These are phyloP conservation scores for Labeo catla DNA, from an alignment of 2,113 vertebrate species.

Conservation along the genomic window DNA sequence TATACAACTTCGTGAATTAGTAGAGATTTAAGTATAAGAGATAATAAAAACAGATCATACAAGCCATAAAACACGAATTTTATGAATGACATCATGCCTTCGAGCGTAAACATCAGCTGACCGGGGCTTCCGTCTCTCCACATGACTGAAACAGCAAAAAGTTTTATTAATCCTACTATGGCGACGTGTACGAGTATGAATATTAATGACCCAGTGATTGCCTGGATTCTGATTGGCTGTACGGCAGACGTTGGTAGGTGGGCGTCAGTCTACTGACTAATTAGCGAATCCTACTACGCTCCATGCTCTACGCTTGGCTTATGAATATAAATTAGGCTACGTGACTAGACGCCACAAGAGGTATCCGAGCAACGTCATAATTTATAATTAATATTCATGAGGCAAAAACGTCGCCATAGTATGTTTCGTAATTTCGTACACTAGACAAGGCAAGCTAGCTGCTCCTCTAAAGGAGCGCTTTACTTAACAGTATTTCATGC, in stretches of 20 bases:
- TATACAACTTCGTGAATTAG: not conserved
- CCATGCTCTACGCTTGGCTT: not conserved
- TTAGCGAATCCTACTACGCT: not conserved
- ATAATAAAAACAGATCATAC: not conserved
- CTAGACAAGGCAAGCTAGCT: slow-evolving; percentile 7
- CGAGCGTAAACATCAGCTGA: slow-evolving; percentile 61
- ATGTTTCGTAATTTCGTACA: not conserved
- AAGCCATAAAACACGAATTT: not conserved
- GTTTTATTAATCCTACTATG: slow-evolving; percentile 28
- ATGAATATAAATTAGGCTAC: not conserved
- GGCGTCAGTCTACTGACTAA: not conserved
- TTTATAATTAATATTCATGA: slow-evolving; percentile 22
- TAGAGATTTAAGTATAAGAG: not conserved
- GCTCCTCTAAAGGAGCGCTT: not conserved
- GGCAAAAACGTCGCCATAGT: not conserved
- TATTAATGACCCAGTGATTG: not conserved
- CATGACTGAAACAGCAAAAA: slow-evolving; percentile 57
- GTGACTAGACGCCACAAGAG: not conserved
- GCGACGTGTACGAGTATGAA: not conserved
- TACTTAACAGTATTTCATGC: slow-evolving; percentile 21
- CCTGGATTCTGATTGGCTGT: slow-evolving; percentile 13
- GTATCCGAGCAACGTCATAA: not conserved
- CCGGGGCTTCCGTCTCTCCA: slow-evolving; percentile 62
- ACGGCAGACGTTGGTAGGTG: not conserved
- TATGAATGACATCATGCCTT: slow-evolving; percentile 19